Evolutionary conservation across 2,797 vertebrate species (phyloP).

Genomic region (Danio tinwini): DNA sequence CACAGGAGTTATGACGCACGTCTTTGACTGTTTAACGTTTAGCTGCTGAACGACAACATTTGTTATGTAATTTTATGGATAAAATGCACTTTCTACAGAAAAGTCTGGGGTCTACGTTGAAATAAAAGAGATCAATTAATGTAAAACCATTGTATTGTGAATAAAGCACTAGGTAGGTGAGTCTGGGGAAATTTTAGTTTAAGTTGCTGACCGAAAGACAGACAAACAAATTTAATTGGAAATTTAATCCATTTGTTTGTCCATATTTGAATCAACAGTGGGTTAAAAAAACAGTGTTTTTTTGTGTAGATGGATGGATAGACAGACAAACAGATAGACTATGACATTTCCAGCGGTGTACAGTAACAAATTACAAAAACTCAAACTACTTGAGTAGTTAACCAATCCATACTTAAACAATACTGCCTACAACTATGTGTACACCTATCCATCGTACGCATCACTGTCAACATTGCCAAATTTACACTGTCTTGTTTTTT

Average conservation of each 20-base stretch:
- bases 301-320: background rate
- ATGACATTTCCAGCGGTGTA: background rate
- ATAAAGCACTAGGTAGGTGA: background rate
- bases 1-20: constrained; percentile 13
- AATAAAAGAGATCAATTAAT: background rate
- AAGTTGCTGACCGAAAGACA: background rate
- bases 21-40: background rate
- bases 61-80: background rate
- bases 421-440: no score
- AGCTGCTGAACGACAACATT: background rate
- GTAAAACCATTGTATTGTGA: background rate
- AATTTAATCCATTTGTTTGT: no score
- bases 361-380: no score
- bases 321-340: background rate
- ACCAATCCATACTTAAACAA: no score
- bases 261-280: no score
- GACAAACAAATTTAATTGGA: background rate
- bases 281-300: no score
- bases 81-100: background rate
- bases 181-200: background rate
- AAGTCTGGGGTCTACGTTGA: background rate
- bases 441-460: no score
- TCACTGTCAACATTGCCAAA: no score
- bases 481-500: no score
- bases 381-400: no score